A percentile compares a stretch with the other conserved stretches of the same genome.
These are phyloP conservation scores for Coptotermes formosanus DNA, from an alignment of 1,140 invertebrate genomes.

Conservation along the genomic window DNA sequence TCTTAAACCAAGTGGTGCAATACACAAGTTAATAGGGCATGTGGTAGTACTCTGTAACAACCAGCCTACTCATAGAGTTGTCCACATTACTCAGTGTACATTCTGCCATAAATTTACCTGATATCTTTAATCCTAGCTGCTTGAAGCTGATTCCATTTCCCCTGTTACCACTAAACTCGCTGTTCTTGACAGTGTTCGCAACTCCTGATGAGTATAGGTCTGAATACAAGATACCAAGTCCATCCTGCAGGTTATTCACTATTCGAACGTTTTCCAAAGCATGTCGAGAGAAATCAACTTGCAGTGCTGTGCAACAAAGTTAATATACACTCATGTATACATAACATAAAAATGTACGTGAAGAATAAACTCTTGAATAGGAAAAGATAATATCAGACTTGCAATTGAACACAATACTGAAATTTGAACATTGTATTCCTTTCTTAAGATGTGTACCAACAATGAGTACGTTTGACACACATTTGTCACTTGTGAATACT, in stretches of 20 bases:
- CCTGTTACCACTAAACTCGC: slow-evolving; percentile 81
- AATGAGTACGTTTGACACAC: too few species aligned
- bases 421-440: too few species aligned
- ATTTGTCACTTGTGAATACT: too few species aligned
- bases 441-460: too few species aligned
- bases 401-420: too few species aligned
- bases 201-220: slow-evolving; percentile 84
- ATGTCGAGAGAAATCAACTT: slow-evolving; percentile 95
- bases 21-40: too few species aligned
- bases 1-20: neutral
- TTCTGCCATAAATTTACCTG: slow-evolving; percentile 47
- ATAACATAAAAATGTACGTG: neutral
- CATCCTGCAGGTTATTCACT: slow-evolving; percentile 80
- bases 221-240: slow-evolving; percentile 83
- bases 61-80: neutral
- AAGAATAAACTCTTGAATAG: neutral
- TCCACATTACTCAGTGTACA: neutral
- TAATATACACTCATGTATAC: neutral
- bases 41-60: neutral
- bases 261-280: slow-evolving; percentile 81
- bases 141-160: slow-evolving; percentile 87
- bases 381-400: too few species aligned
- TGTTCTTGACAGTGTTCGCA: slow-evolving; percentile 82
- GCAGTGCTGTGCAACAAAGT: slow-evolving; percentile 64
- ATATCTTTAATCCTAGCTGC: slow-evolving; percentile 79